phyloP scores from a whole-genome alignment of 2,888 invertebrate genomes.

The Coleophora flavipennella region DNA sequence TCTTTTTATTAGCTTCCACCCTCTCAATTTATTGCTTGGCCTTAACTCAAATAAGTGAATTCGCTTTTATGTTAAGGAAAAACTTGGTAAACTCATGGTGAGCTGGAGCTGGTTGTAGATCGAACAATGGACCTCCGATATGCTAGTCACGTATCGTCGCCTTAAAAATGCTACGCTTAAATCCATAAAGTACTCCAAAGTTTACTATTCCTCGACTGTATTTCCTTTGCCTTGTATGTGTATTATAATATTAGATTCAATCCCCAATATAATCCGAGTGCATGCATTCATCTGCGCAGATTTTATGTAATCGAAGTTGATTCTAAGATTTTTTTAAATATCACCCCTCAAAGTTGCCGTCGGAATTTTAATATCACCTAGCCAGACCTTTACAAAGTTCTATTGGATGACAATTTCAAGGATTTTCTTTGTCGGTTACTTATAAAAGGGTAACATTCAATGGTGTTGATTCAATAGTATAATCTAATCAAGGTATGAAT shows the following conservation, averaged over 20 bases:
- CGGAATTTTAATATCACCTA: no score
- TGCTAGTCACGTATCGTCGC: conserved; percentile 62
- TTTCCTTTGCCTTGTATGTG: conserved; percentile 51
- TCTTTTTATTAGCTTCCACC: conserved; percentile 46
- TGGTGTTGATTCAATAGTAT: no score
- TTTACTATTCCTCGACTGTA: conserved; percentile 58
- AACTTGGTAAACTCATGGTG: conserved; percentile 32
- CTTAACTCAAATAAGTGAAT: conserved; percentile 63
- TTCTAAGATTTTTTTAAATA: no score
- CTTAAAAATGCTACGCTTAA: conserved; percentile 68
- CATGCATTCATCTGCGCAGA: no score
- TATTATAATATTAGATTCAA: conserved; percentile 50
- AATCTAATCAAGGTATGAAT: conserved; percentile 1
- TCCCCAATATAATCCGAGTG: conserved; percentile 6
- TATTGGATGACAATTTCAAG: no score
- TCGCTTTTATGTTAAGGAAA: conserved; percentile 51
- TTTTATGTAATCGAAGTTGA: no score
- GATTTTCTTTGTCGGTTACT: no score
- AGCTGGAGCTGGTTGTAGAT: conserved; percentile 21
- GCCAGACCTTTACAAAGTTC: no score
- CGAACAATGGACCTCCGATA: conserved; percentile 51
- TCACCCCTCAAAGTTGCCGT: no score
- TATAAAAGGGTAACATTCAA: no score
- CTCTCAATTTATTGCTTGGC: conserved; percentile 50
- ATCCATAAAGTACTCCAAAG: conserved; percentile 63